phyloP scores from a whole-genome alignment of 2,888 invertebrate species.

The Tenodera sinensis region DNA sequence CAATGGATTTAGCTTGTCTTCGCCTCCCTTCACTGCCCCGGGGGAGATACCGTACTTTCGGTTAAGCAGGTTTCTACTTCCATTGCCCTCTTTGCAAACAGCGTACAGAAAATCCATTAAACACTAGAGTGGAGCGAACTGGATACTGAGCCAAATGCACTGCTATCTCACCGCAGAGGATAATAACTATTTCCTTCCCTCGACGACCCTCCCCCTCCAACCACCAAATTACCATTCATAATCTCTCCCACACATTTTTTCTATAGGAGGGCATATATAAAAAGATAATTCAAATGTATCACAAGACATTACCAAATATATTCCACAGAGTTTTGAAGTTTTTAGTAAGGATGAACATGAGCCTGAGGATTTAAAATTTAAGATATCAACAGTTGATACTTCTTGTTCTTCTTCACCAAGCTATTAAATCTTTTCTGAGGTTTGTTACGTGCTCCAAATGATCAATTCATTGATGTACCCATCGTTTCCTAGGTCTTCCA shows the following conservation, averaged over 20 bases:
- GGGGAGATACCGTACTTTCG: background rate
- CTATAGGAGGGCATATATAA: too few species aligned
- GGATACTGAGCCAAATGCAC: background rate
- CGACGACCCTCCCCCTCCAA: background rate
- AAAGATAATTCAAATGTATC: too few species aligned
- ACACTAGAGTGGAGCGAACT: background rate
- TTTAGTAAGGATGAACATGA: too few species aligned
- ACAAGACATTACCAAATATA: too few species aligned
- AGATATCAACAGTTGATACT: too few species aligned
- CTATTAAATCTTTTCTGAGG: too few species aligned
- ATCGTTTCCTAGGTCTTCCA: too few species aligned
- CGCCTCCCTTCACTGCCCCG: background rate
- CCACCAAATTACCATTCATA: background rate
- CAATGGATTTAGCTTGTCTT: background rate
- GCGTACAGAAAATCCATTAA: background rate
- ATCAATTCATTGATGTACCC: too few species aligned
- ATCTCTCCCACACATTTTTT: background rate
- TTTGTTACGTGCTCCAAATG: too few species aligned
- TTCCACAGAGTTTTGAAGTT: too few species aligned
- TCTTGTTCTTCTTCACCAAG: too few species aligned
- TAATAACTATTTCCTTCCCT: background rate
- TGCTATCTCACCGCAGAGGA: background rate
- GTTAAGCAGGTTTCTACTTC: background rate
- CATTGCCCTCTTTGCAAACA: background rate
- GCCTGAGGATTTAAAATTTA: too few species aligned